Percentiles rank a stretch among this genome's conserved stretches.
phyloP scores from a whole-genome alignment of 2,888 invertebrate species.

The Nomada fabriciana region DNA sequence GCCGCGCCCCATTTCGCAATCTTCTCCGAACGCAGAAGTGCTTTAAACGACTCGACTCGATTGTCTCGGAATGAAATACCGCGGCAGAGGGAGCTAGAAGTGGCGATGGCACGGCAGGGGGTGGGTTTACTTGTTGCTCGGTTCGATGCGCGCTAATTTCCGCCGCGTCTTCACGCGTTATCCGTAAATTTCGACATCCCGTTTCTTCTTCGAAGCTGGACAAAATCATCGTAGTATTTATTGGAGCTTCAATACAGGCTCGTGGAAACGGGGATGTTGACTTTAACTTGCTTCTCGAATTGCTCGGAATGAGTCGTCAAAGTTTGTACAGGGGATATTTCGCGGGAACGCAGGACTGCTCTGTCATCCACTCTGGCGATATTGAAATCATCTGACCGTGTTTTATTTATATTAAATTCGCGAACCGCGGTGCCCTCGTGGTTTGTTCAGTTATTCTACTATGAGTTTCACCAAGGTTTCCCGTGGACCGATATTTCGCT shows the following conservation, averaged over 20 bases:
- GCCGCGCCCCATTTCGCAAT: conserved; percentile 50
- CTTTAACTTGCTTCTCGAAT: no score
- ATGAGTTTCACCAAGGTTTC: not conserved
- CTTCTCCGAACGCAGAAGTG: conserved; percentile 23
- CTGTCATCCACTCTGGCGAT: conserved; percentile 55
- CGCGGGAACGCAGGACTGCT: conserved; percentile 9
- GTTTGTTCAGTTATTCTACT: not conserved
- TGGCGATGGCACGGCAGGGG: not conserved
- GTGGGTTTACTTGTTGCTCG: conserved; percentile 49
- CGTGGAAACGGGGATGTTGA: no score
- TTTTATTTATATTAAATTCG: not conserved
- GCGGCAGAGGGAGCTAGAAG: not conserved
- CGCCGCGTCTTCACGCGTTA: not conserved
- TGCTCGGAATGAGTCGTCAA: conserved; percentile 35
- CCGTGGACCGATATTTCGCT: not conserved
- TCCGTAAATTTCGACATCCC: not conserved
- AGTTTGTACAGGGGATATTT: conserved; percentile 17
- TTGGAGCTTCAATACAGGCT: no score
- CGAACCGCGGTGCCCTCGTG: not conserved
- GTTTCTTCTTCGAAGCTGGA: not conserved
- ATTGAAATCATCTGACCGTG: conserved; percentile 67
- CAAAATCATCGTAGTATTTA: no score
- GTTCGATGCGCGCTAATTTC: conserved; percentile 47
- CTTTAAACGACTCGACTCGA: conserved; percentile 42
- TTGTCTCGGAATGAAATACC: conserved; percentile 47